Percentiles rank a stretch among this genome's conserved stretches.
Evolutionary conservation across 2,888 invertebrate genomes (phyloP).

Genomic region (Microchrysa polita): DNA sequence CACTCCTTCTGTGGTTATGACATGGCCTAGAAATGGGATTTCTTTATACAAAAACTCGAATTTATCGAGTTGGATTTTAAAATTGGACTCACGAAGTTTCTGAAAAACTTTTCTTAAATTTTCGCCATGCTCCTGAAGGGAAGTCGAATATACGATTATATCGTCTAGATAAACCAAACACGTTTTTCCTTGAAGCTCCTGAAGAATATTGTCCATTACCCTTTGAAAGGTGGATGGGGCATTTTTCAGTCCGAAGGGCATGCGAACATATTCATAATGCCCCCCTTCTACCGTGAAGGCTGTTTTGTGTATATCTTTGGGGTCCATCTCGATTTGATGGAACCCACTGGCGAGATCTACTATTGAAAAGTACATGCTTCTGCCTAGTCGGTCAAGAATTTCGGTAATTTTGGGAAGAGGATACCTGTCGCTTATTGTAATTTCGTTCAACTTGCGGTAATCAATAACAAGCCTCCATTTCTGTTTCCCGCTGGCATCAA

Average conservation of each 20-base stretch:
- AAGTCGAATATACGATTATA: too few species aligned
- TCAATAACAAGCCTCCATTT: conserved; percentile 53
- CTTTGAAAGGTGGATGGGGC: too few species aligned
- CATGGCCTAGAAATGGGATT: conserved; percentile 28
- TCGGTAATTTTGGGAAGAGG: conserved; percentile 55
- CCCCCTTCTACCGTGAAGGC: conserved; percentile 50
- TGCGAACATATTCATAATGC: background rate
- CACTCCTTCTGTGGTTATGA: background rate
- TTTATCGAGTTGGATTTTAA: background rate
- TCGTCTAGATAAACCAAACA: too few species aligned
- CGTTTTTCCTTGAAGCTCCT: conserved; percentile 42
- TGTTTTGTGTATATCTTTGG: conserved; percentile 54
- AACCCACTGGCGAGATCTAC: conserved; percentile 57
- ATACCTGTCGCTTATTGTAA: conserved; percentile 50
- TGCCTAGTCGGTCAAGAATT: conserved; percentile 56
- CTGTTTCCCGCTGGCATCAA: conserved; percentile 11
- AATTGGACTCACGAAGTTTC: conserved; percentile 1
- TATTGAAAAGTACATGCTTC: conserved; percentile 54
- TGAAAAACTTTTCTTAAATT: too few species aligned
- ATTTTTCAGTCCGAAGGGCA: too few species aligned
- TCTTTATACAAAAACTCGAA: conserved; percentile 2
- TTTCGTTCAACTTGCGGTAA: conserved; percentile 52
- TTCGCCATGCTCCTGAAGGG: too few species aligned
- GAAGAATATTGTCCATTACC: conserved; percentile 12
- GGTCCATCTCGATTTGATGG: conserved; percentile 55